Evolutionary conservation across 53 echinoderm and acorn worm genomes (phyloP).

Genomic region (Astropecten irregularis): DNA sequence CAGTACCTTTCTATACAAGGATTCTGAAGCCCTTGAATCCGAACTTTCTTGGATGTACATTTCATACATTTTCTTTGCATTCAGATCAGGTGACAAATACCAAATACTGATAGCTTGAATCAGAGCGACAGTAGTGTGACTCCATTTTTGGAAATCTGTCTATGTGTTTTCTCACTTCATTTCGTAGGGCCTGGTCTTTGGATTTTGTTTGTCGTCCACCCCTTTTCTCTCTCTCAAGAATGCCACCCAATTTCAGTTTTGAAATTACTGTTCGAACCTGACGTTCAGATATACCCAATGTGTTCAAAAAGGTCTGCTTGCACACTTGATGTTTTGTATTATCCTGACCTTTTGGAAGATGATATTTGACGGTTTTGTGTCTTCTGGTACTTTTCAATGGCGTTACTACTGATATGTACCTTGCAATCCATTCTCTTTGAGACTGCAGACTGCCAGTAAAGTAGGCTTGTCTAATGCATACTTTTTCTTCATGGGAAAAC

Average conservation of each 20-base stretch:
- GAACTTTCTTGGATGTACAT: conserved; percentile 30
- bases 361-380: not conserved
- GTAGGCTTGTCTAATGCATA: conserved; percentile 24
- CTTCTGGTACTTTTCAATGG: not conserved
- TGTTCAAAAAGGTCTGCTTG: not conserved
- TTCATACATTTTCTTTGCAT: conserved; percentile 45
- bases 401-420: conserved; percentile 10
- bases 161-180: conserved; percentile 44
- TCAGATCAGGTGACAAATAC: conserved; percentile 50
- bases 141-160: conserved; percentile 42
- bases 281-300: not conserved
- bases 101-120: conserved; percentile 46
- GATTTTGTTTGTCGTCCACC: conserved; percentile 30
- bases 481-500: not conserved
- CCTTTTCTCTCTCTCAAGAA: conserved; percentile 22
- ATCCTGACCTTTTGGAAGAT: not conserved
- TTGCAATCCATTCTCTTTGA: conserved; percentile 61
- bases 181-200: conserved; percentile 3
- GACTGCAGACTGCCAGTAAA: conserved; percentile 45
- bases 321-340: not conserved
- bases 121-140: conserved; percentile 51
- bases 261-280: conserved; percentile 34
- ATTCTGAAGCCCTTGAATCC: not conserved
- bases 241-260: conserved; percentile 16
- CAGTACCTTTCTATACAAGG: conserved; percentile 1